A percentile compares a stretch with the other conserved stretches of the same genome.
Conservation (phyloP, 2,888 invertebrate species). For the Rhagium mordax region DNA sequence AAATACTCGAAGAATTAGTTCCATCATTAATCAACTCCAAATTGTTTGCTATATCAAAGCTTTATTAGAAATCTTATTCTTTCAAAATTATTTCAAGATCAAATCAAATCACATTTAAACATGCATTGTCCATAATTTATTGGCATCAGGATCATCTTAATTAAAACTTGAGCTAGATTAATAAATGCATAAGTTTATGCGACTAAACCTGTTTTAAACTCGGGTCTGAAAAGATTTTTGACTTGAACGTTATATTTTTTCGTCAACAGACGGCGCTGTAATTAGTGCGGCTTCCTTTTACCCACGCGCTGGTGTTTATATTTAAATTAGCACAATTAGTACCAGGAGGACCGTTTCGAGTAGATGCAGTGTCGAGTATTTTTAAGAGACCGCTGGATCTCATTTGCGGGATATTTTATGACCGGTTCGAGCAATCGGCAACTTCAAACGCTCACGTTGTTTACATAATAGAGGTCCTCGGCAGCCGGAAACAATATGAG, state of each 20-base stretch:
- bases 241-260: background rate
- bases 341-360: constrained; percentile 40
- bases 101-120: background rate
- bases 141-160: background rate
- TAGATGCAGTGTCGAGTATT: constrained; percentile 16
- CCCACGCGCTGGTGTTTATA: constrained; percentile 60
- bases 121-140: background rate
- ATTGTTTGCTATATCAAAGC: background rate
- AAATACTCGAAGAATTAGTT: background rate
- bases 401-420: constrained; percentile 69
- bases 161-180: background rate
- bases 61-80: background rate
- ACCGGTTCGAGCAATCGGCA: constrained; percentile 69
- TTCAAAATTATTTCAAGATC: background rate
- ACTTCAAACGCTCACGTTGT: constrained; percentile 78
- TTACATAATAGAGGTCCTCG: constrained; percentile 81
- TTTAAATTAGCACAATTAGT: constrained; percentile 61
- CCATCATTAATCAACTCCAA: background rate
- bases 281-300: constrained; percentile 33
- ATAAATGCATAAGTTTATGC: background rate
- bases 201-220: background rate
- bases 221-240: background rate
- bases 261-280: constrained; percentile 22
- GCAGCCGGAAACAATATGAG: constrained; percentile 73
- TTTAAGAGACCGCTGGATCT: constrained; percentile 45